phyloP scores from a whole-genome alignment of 2,888 invertebrate genomes.

The Harpalus rufipes region DNA sequence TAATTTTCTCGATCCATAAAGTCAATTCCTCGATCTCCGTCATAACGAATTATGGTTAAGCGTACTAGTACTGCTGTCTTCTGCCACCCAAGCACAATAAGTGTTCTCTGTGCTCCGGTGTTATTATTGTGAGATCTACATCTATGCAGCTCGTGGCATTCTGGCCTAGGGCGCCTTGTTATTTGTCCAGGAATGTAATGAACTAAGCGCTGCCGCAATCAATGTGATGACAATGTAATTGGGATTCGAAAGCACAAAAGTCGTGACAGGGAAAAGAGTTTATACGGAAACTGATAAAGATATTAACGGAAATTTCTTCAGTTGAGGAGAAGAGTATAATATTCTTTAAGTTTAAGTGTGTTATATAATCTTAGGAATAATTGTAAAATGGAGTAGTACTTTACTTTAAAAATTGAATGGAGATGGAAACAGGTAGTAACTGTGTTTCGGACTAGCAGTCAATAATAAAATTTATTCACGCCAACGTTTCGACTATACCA shows the following conservation, averaged over 20 bases:
- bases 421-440: too few relatives aligned
- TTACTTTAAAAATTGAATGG: too few relatives aligned
- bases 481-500: too few relatives aligned
- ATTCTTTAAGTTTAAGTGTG: too few relatives aligned
- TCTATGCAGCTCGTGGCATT: conserved; percentile 49
- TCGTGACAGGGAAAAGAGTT: background rate
- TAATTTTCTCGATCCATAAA: background rate
- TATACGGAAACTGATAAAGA: background rate
- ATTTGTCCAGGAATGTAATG: conserved; percentile 53
- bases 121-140: conserved; percentile 65
- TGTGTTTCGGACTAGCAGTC: too few relatives aligned
- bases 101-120: conserved; percentile 16
- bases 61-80: background rate
- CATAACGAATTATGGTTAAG: background rate
- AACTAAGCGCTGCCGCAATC: conserved; percentile 41
- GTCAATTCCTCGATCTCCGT: background rate
- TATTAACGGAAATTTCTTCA: background rate
- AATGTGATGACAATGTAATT: conserved; percentile 57
- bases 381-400: too few relatives aligned
- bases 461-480: too few relatives aligned
- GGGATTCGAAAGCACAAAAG: conserved; percentile 29
- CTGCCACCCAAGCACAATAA: background rate
- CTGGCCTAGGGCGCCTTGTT: conserved; percentile 44
- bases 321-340: too few relatives aligned
- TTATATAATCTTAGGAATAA: too few relatives aligned